Evolutionary conservation across 2,113 vertebrate genomes (phyloP).

Genomic region (Oostethus manadensis): DNA sequence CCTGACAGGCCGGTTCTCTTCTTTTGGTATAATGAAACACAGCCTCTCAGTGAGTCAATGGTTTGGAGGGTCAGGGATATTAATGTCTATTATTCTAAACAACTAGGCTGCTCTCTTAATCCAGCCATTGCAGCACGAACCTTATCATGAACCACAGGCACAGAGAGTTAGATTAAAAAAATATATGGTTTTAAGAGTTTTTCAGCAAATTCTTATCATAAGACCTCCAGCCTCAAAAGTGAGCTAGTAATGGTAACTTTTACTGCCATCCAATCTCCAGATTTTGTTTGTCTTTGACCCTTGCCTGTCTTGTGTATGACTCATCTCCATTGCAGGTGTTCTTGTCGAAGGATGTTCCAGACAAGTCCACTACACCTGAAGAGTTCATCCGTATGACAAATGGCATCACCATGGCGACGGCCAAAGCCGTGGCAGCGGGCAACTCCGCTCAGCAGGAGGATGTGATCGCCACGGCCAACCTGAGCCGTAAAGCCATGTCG

Average conservation of each 20-base stretch:
- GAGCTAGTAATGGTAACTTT: conserved; percentile 7
- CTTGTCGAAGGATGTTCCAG: conserved; percentile 86
- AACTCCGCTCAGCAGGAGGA: conserved; percentile 96
- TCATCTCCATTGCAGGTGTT: conserved; percentile 78
- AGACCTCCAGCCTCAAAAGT: conserved; percentile 11
- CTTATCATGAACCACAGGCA: conserved; percentile 37
- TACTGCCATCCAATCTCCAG: background rate
- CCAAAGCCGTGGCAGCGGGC: conserved; percentile 96
- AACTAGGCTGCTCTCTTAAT: conserved; percentile 14
- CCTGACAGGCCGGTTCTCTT: conserved; percentile 19
- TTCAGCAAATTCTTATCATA: conserved; percentile 41
- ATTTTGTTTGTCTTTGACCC: conserved; percentile 2
- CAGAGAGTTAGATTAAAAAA: conserved; percentile 24
- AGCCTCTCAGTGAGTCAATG: conserved; percentile 21
- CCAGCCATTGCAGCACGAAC: conserved; percentile 32
- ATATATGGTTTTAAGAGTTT: conserved; percentile 27
- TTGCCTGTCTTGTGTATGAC: conserved; percentile 3
- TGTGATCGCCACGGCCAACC: conserved; percentile 93
- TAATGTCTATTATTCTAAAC: conserved; percentile 41
- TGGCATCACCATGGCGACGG: conserved; percentile 95
- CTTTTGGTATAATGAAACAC: conserved; percentile 21
- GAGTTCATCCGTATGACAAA: conserved; percentile 98
- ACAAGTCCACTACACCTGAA: conserved; percentile 87
- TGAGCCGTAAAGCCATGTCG: conserved; percentile 93
- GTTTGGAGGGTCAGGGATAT: conserved; percentile 32